A percentile compares a stretch with the other conserved stretches of the same genome.
Conservation (phyloP, 2,888 invertebrate species). For the Aquatica leii region DNA sequence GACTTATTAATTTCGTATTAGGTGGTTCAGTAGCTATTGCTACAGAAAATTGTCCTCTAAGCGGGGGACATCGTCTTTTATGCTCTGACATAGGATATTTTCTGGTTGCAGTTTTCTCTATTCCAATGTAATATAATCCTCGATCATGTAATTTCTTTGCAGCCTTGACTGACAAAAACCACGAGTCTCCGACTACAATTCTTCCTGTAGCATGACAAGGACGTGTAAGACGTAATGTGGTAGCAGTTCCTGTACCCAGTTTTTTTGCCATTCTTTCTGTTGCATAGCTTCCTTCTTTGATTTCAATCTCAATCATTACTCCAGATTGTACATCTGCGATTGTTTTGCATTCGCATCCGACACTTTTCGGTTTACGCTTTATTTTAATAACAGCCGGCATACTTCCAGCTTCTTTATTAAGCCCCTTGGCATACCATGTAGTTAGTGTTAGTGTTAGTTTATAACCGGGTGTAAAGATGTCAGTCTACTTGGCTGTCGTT, state of each 20-base stretch:
- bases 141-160: slow-evolving; percentile 19
- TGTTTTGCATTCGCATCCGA: slow-evolving; percentile 23
- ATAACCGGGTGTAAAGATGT: slow-evolving; percentile 21
- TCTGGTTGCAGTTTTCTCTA: too few relatives aligned
- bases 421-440: slow-evolving; percentile 18
- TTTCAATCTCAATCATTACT: slow-evolving; percentile 9
- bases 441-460: slow-evolving; percentile 18
- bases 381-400: slow-evolving; percentile 26
- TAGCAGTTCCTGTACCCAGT: slow-evolving; percentile 36
- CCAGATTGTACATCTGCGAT: slow-evolving; percentile 19
- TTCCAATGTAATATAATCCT: too few relatives aligned
- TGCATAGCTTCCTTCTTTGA: slow-evolving; percentile 10
- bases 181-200: slow-evolving; percentile 23
- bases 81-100: too few relatives aligned
- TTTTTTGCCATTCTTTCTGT: slow-evolving; percentile 19
- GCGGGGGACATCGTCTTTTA: too few relatives aligned
- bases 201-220: slow-evolving; percentile 36
- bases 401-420: slow-evolving; percentile 7
- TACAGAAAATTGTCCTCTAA: too few relatives aligned
- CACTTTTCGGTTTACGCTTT: slow-evolving; percentile 20
- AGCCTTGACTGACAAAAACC: slow-evolving; percentile 32
- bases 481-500: neutral
- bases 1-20: too few relatives aligned
- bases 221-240: slow-evolving; percentile 30
- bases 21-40: too few relatives aligned